Evolutionary conservation across 2,888 invertebrate genomes (phyloP), one percentile per base, ranked within the genome.

Genomic region (Kryphioiulus occultus): DNA sequence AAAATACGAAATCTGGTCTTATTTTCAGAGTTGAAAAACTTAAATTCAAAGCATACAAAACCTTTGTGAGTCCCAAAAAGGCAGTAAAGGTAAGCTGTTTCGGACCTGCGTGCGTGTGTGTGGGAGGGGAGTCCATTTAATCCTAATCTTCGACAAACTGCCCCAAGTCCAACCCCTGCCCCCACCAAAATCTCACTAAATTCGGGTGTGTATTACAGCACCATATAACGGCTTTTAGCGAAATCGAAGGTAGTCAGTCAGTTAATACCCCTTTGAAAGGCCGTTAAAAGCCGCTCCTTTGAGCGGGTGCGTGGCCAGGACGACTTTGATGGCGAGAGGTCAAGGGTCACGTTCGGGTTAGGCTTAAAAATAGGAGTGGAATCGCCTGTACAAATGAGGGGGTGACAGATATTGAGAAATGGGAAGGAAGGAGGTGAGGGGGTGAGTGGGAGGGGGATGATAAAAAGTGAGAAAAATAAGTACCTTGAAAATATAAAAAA

Each of bases 321-420:
- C 82, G 22, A 83, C 39, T 42, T 39, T 39, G 39, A 85, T 39
- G 42, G 85, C 35, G 35, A n/a, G 35, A 35, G 85, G 85, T 85
- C 42, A 85, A 85, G 39, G 85, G 85, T 85, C 85, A 15, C 42
- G 19, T 85, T 39, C 85, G 35, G 85, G 32, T 85, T 22, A 35
- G 39, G 85, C 35, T 1, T 26, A 85, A 39, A 39, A 85, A 85
- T 39, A 85, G 42, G 85, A 39, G 42, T 85, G 85, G 42, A 44
- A 39, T n/a, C 32, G 85, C 35, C 10, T 85, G 42, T 85, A 44
- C 35, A 85, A 39, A 44, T 85, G 85, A 35, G 85, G 35, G 42
- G 35, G 85, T 39, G 42, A 44, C 35, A 44, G 39, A 85, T 85
- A 42, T 42, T 42, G 42, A 85, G 85, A 85, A 85, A 42, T 85